phyloP scores from a whole-genome alignment of 2,113 vertebrate species.

The Oreocharis arfaki region DNA sequence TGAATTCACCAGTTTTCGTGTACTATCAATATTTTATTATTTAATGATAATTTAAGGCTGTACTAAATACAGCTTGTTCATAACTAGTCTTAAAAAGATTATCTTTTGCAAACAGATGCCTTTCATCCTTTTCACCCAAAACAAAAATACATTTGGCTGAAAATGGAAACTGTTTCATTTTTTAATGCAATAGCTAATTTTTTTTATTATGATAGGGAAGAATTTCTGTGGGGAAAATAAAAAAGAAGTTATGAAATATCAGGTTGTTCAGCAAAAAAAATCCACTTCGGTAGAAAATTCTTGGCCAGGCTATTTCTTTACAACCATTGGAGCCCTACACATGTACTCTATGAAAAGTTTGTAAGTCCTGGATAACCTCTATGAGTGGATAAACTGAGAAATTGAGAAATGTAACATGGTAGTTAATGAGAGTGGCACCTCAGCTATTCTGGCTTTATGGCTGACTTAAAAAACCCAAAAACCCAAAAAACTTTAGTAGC shows the following conservation, averaged over 20 bases:
- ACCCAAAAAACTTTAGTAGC: not conserved
- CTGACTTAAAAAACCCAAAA: not conserved
- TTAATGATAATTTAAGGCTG: not conserved
- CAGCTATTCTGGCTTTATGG: not conserved
- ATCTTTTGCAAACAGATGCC: not conserved
- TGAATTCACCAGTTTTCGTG: not conserved
- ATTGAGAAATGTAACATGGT: not conserved
- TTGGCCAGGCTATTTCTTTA: not conserved
- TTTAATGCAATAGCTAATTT: not conserved
- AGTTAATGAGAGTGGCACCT: not conserved
- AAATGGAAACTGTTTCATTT: not conserved
- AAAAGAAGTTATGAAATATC: not conserved
- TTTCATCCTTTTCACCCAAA: not conserved
- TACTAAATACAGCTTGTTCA: not conserved
- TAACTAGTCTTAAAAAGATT: not conserved
- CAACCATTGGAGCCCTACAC: not conserved
- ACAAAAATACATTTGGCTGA: not conserved
- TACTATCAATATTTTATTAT: not conserved
- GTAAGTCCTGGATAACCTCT: not conserved
- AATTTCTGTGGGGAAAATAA: not conserved
- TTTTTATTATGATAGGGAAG: not conserved
- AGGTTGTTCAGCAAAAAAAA: not conserved
- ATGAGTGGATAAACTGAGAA: not conserved
- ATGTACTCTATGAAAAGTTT: not conserved
- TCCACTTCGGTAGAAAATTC: not conserved